Conservation (phyloP, 2,113 vertebrate genomes). For the Telmatochromis brachygnathus region DNA sequence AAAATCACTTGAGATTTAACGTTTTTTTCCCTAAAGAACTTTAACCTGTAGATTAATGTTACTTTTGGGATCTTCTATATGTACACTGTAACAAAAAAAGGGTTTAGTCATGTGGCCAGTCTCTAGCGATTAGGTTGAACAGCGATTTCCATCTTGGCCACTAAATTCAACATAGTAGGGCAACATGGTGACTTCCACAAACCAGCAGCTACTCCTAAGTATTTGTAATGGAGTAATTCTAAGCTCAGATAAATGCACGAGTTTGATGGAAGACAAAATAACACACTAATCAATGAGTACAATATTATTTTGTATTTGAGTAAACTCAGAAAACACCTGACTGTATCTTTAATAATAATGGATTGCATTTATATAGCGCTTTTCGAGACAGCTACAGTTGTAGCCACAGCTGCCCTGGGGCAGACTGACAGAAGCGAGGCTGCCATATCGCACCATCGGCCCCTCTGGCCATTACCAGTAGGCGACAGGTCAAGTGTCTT, state of each 20-base stretch:
- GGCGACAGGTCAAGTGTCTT: no score
- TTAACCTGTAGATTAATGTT: neutral
- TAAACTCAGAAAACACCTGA: neutral
- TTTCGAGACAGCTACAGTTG: no score
- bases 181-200: neutral
- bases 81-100: neutral
- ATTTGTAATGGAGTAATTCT: neutral
- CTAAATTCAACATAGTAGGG: neutral
- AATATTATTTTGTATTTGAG: neutral
- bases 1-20: neutral
- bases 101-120: neutral
- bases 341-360: neutral
- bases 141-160: neutral
- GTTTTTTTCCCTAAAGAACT: neutral
- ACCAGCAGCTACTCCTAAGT: neutral
- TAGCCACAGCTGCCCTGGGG: no score
- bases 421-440: no score
- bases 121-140: neutral
- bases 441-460: no score
- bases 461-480: no score
- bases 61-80: neutral
- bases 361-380: no score
- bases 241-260: neutral
- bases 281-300: neutral
- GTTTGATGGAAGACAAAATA: neutral